Conservation (phyloP, 2,888 invertebrate genomes). For the Colostygia pectinataria region DNA sequence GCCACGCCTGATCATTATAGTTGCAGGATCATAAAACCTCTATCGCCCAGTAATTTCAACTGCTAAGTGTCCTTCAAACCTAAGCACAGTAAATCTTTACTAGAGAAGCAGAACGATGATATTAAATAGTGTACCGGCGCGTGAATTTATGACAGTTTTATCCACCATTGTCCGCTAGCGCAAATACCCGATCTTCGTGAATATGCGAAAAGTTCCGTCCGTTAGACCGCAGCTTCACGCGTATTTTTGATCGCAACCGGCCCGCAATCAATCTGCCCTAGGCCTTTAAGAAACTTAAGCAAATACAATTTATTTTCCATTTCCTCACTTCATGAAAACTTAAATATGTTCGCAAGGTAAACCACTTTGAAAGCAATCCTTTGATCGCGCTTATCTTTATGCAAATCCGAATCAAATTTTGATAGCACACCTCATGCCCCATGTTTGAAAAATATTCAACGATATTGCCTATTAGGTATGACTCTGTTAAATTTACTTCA, state of each 20-base stretch:
- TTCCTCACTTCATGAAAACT: conserved; percentile 81
- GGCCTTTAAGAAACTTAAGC: conserved; percentile 72
- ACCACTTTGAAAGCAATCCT: conserved; percentile 80
- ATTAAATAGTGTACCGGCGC: too few relatives aligned
- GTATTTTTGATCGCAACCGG: background rate
- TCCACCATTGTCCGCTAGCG: too few relatives aligned
- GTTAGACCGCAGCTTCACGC: too few relatives aligned
- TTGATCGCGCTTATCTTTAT: conserved; percentile 78
- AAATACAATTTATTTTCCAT: conserved; percentile 82
- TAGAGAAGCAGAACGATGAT: too few relatives aligned
- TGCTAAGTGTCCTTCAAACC: too few relatives aligned
- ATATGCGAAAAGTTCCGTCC: too few relatives aligned
- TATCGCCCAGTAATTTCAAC: too few relatives aligned
- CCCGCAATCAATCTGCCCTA: conserved; percentile 44
- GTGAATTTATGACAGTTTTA: too few relatives aligned
- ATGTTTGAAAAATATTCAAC: conserved; percentile 34
- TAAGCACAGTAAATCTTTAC: too few relatives aligned
- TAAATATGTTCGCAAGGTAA: conserved; percentile 80
- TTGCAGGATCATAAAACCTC: too few relatives aligned
- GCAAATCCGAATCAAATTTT: conserved; percentile 75
- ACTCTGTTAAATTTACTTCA: conserved; percentile 8
- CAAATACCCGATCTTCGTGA: too few relatives aligned
- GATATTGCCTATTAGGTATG: conserved; percentile 15
- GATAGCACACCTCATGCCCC: conserved; percentile 48
- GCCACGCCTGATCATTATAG: too few relatives aligned